These are phyloP conservation scores for Corythoichthys haematopterus DNA, from an alignment of 2,113 vertebrate genomes.

Conservation along the genomic window DNA sequence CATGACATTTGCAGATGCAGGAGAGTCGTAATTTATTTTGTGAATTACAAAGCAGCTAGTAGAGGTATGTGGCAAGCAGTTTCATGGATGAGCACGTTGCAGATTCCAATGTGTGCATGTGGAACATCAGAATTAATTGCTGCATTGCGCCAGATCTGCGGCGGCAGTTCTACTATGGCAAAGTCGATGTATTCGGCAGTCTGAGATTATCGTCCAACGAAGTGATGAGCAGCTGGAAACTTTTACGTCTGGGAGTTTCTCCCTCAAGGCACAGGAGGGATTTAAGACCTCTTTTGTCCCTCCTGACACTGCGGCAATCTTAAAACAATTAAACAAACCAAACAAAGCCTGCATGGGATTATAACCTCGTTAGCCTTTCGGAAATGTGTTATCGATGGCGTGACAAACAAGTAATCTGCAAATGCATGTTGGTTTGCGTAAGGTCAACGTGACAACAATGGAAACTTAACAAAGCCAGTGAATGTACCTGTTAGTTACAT, in stretches of 20 bases:
- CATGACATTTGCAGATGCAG: slow-evolving; percentile 23
- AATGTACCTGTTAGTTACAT: too few relatives aligned
- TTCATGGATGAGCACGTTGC: neutral
- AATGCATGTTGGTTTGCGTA: neutral
- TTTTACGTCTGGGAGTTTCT: neutral
- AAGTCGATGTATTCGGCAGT: neutral
- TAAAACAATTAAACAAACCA: slow-evolving; percentile 8
- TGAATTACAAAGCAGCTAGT: slow-evolving; percentile 10
- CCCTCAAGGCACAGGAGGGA: neutral
- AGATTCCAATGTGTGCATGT: neutral
- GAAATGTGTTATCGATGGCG: slow-evolving; percentile 1
- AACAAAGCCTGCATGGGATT: slow-evolving; percentile 1
- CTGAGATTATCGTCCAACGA: neutral
- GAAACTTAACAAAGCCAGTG: neutral
- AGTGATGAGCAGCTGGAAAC: neutral
- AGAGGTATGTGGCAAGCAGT: slow-evolving; percentile 16
- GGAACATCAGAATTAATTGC: slow-evolving; percentile 8
- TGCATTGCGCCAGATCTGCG: neutral
- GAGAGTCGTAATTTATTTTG: slow-evolving; percentile 12
- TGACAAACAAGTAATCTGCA: neutral
- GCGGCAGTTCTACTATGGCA: neutral
- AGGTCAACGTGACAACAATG: neutral
- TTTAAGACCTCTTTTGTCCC: slow-evolving; percentile 2
- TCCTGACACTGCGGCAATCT: slow-evolving; percentile 3
- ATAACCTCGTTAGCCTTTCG: neutral